These are phyloP conservation scores for Colaptes auratus DNA, from an alignment of 2,113 vertebrate genomes.

Conservation along the genomic window DNA sequence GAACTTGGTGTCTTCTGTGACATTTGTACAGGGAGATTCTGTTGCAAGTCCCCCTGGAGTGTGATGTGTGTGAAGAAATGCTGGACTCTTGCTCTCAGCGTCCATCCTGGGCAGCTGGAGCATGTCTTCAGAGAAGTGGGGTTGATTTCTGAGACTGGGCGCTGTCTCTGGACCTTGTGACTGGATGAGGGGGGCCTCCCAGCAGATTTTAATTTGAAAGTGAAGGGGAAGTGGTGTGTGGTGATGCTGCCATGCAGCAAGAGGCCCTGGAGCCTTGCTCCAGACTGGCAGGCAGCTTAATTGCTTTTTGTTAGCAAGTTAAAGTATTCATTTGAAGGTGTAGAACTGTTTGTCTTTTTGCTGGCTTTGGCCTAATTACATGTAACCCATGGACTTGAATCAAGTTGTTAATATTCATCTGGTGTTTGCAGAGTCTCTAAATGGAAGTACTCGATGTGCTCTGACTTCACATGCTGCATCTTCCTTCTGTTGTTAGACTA, in stretches of 20 bases:
- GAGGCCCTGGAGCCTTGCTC: neutral
- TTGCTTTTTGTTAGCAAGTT: conserved; percentile 57
- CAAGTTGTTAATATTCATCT: conserved; percentile 54
- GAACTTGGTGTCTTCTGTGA: neutral
- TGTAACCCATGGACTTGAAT: conserved; percentile 46
- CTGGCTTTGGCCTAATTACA: conserved; percentile 61
- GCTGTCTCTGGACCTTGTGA: neutral
- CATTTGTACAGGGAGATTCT: neutral
- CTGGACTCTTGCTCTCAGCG: neutral
- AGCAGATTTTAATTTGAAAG: neutral
- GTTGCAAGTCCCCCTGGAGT: neutral
- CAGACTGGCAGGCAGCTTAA: conserved; percentile 36
- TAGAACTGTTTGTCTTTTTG: conserved; percentile 61
- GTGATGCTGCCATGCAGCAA: neutral
- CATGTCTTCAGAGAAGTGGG: neutral
- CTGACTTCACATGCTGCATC: neutral
- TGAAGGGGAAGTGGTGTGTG: neutral
- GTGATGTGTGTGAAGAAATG: neutral
- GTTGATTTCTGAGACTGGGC: neutral
- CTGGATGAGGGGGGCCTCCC: neutral
- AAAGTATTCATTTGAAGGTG: conserved; percentile 44
- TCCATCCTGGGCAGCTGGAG: neutral
- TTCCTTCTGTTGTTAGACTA: neutral
- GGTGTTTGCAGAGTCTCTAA: conserved; percentile 26
- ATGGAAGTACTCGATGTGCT: conserved; percentile 17